phyloP scores from a whole-genome alignment of 2,113 vertebrate genomes.

The Struthio camelus region DNA sequence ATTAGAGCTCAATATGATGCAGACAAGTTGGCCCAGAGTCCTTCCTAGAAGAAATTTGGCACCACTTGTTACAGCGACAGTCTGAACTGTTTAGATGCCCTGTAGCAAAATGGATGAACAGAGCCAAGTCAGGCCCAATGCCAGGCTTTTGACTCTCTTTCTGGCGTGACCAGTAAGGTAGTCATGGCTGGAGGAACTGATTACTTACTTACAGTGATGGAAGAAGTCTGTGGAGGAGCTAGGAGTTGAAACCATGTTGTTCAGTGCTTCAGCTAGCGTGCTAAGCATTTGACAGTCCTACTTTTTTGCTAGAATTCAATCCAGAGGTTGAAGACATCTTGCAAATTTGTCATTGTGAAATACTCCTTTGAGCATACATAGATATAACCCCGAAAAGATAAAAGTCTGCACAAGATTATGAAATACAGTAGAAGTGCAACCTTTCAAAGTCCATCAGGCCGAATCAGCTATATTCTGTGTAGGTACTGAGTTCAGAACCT shows the following conservation, averaged over 20 bases:
- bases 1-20: neutral
- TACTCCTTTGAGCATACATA: neutral
- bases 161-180: neutral
- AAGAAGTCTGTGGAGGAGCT: neutral
- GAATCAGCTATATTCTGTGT: neutral
- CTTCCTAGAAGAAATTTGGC: neutral
- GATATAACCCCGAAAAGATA: neutral
- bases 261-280: neutral
- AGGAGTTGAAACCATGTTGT: neutral
- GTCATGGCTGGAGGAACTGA: neutral
- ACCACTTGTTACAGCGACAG: neutral
- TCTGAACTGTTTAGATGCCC: neutral
- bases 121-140: neutral
- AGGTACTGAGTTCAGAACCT: neutral
- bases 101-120: neutral
- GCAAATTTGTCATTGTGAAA: neutral
- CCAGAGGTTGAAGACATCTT: neutral
- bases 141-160: neutral
- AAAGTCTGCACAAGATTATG: neutral
- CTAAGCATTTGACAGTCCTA: neutral
- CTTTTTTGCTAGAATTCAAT: neutral
- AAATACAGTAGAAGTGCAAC: neutral
- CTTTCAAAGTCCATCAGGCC: neutral
- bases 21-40: accelerated
- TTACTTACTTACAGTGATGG: neutral